Evolutionary conservation across 2,113 vertebrate species (phyloP), one percentile per base, ranked within the genome.

Genomic region (Epinephelus lanceolatus): DNA sequence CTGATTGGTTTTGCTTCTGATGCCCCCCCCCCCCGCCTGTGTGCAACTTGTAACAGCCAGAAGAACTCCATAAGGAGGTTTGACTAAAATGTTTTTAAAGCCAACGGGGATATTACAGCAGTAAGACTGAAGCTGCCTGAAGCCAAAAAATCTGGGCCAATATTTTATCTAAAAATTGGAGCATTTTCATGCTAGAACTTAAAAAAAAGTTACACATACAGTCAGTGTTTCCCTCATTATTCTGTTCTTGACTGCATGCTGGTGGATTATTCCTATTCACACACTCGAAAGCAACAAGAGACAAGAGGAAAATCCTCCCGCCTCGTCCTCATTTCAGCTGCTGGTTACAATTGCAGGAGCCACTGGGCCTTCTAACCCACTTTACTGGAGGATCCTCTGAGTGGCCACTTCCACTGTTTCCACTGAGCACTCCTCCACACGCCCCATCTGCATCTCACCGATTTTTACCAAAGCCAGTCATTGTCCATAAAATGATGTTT

Each of bases 1-100:
- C 74, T 92, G 91, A 91, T 90, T 93, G 75, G 78, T 79, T 91
- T 73, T 52, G 72, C 82, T 83, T 86, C 74, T 18, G 65, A 71
- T 71, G 69, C 23, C 40, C 70, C 47, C 47, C 47, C 47, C 49
- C 17, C 49, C 49, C 25, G 17, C 5, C 51, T 77, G 51, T 72
- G 60, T 75, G 55, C 25, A 56, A 76, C 53, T 68, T 80, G 25
- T 18, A 73, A 59, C 63, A 33, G 73, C 78, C 52, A 75, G 60
- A 79, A n/a, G 60, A 71, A 55, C 68, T 68, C 63, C 25, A 42
- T 4, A 0, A 55, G 74, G 57, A 78, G 37, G 57, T 42, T 53
- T 33, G 60, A 57, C 51, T 52, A 4, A 18, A 71, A 55, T 55
- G 19, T 65, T 25, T 60, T 83, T 72, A 25, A 67, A 71, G 68